Percentiles rank a stretch among this genome's conserved stretches.
These are phyloP conservation scores for Pseudopleuronectes americanus DNA, from an alignment of 2,797 vertebrate genomes.

Conservation along the genomic window DNA sequence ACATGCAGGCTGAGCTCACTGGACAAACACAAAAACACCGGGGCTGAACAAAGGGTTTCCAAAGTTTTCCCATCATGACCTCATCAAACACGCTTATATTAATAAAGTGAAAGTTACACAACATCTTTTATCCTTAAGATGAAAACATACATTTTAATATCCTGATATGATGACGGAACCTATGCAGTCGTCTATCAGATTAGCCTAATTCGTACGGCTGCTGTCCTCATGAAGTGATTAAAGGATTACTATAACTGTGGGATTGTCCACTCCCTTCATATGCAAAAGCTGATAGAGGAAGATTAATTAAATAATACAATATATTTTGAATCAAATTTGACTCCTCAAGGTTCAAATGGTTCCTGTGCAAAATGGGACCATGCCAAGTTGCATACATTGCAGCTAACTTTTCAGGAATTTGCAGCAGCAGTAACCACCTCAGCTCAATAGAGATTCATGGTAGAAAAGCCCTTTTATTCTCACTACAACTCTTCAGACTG, in stretches of 20 bases:
- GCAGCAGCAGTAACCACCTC: slow-evolving; percentile 4
- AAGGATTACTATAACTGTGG: slow-evolving; percentile 46
- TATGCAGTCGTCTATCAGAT: slow-evolving; percentile 29
- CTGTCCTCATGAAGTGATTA: slow-evolving; percentile 56
- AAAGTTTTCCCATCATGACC: too few relatives aligned
- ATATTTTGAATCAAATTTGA: too few relatives aligned
- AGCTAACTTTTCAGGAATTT: slow-evolving; percentile 23
- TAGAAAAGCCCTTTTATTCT: slow-evolving; percentile 37
- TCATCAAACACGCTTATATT: neutral
- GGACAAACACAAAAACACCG: neutral
- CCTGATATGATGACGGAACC: neutral
- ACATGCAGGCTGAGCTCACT: slow-evolving; percentile 34
- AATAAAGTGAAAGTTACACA: too few relatives aligned
- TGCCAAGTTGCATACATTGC: neutral
- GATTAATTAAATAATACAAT: neutral
- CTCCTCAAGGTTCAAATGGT: neutral
- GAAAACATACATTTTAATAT: neutral
- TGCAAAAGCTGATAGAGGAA: neutral
- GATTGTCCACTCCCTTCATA: neutral
- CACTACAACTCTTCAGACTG: slow-evolving; percentile 22
- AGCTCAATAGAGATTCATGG: slow-evolving; percentile 16
- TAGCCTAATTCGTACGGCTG: slow-evolving; percentile 40
- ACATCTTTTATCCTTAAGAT: neutral
- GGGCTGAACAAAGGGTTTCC: too few relatives aligned
- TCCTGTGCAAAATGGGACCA: slow-evolving; percentile 3